Conservation (phyloP, 2,888 invertebrate genomes). For the Epinotia ramella region DNA sequence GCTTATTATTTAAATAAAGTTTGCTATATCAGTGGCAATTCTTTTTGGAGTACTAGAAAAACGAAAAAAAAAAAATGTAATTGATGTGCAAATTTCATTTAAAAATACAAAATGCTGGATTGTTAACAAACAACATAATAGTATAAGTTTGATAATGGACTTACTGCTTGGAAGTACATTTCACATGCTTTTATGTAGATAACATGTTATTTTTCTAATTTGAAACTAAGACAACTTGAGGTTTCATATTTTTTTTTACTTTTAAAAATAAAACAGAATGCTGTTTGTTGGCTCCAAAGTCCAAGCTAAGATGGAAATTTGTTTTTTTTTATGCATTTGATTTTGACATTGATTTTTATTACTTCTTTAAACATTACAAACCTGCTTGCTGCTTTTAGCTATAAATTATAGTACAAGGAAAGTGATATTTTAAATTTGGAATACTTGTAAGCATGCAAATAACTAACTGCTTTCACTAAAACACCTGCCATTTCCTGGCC, state of each 20-base stretch:
- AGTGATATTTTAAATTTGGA: neutral
- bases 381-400: neutral
- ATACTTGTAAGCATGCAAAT: neutral
- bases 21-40: neutral
- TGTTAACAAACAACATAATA: neutral
- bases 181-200: neutral
- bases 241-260: neutral
- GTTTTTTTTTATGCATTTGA: constrained; percentile 4
- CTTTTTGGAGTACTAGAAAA: neutral
- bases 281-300: no score
- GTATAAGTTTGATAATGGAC: neutral
- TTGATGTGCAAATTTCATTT: no score
- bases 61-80: no score
- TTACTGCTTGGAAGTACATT: neutral
- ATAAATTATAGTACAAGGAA: neutral
- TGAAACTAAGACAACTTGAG: neutral
- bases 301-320: no score
- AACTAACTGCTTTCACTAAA: neutral
- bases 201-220: neutral
- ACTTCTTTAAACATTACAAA: neutral
- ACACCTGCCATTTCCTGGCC: no score
- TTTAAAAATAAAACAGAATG: neutral
- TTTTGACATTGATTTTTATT: neutral
- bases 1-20: neutral
- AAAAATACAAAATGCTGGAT: neutral